Percentiles rank a stretch among this genome's conserved stretches.
These are phyloP conservation scores for Toxotes chatareus DNA, from an alignment of 2,113 vertebrate species.

Conservation along the genomic window DNA sequence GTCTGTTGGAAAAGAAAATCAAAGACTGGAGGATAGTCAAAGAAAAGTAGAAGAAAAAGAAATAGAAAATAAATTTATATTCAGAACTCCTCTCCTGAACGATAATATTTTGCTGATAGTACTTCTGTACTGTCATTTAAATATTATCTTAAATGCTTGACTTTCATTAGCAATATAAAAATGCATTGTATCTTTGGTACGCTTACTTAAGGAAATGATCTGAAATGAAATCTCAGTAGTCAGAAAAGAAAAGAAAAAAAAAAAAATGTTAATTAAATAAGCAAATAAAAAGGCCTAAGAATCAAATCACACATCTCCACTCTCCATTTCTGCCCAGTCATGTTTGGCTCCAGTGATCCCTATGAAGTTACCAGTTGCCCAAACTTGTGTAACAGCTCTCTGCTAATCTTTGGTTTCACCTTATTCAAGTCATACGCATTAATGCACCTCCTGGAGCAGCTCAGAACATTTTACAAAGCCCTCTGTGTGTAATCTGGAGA, in stretches of 20 bases:
- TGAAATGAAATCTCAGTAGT: not conserved
- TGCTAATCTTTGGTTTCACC: constrained; percentile 64
- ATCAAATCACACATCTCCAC: constrained; percentile 21
- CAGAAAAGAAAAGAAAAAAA: not conserved
- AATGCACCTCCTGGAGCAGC: constrained; percentile 66
- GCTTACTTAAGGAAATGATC: too few species aligned
- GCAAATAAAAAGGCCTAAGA: not conserved
- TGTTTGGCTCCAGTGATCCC: constrained; percentile 27
- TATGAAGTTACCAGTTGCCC: constrained; percentile 29
- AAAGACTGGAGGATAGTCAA: not conserved
- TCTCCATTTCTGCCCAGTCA: constrained; percentile 50
- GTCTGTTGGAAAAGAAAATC: not conserved
- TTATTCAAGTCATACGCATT: constrained; percentile 55
- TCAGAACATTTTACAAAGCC: constrained; percentile 63
- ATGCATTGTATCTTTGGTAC: not conserved
- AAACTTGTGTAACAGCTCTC: constrained; percentile 44
- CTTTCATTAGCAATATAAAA: not conserved
- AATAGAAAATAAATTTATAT: too few species aligned
- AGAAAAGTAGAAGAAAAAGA: too few species aligned
- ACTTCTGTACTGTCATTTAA: not conserved
- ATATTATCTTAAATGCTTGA: not conserved
- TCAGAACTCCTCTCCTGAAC: too few species aligned
- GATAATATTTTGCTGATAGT: not conserved
- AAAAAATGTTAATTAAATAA: not conserved
- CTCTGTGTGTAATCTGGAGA: constrained; percentile 54